Evolutionary conservation across 2,113 vertebrate genomes (phyloP).

Genomic region (Mystacornis crossleyi): DNA sequence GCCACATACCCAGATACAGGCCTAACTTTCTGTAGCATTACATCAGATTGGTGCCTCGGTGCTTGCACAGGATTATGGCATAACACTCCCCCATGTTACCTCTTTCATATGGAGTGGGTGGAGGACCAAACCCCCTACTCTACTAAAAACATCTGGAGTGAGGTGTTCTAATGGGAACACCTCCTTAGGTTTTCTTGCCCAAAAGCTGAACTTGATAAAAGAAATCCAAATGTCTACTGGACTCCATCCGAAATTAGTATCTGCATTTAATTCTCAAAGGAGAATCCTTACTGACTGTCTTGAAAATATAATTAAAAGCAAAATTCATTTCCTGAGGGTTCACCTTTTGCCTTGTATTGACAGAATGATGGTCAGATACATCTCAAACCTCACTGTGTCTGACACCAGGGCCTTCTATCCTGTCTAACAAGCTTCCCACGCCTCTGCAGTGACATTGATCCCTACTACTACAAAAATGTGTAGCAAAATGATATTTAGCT

Average conservation of each 20-base stretch:
- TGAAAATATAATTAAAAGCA: background rate
- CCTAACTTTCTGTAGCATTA: background rate
- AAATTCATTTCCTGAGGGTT: background rate
- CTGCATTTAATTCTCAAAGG: background rate
- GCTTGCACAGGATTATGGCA: background rate
- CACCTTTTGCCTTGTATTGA: background rate
- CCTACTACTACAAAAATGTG: background rate
- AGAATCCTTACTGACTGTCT: background rate
- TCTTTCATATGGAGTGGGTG: background rate
- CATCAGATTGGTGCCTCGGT: background rate
- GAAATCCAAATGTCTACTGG: background rate
- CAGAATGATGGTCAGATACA: background rate
- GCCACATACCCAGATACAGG: background rate
- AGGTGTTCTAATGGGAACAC: background rate
- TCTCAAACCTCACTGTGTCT: background rate
- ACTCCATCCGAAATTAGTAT: background rate
- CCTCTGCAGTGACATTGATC: background rate
- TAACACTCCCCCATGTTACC: background rate
- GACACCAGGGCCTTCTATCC: background rate
- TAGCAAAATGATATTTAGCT: background rate
- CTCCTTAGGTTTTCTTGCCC: background rate
- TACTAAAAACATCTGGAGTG: background rate
- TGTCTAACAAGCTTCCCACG: accelerated
- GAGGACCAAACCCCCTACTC: background rate
- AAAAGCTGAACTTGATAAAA: background rate